Evolutionary conservation across 2,888 invertebrate species (phyloP).

Genomic region (Clitarchus hookeri): DNA sequence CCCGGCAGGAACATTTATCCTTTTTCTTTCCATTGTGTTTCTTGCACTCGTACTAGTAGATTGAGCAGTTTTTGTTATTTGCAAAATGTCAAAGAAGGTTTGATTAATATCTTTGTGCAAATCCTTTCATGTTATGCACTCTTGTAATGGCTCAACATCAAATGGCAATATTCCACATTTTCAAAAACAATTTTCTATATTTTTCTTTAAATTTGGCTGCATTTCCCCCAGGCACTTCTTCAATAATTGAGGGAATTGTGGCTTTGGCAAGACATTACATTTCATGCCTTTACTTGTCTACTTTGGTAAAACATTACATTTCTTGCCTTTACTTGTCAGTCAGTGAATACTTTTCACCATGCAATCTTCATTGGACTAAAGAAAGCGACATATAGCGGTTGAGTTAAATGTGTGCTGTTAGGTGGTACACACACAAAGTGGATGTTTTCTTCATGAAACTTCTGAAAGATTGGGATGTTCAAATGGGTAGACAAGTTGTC

Average conservation of each 20-base stretch:
- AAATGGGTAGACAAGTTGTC: conserved; percentile 4
- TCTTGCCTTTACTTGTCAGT: background rate
- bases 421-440: conserved; percentile 16
- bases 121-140: background rate
- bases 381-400: conserved; percentile 16
- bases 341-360: background rate
- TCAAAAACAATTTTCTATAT: background rate
- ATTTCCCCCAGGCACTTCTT: background rate
- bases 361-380: background rate
- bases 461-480: background rate
- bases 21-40: background rate
- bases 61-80: background rate
- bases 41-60: background rate
- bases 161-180: conserved; percentile 21
- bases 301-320: background rate
- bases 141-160: background rate
- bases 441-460: background rate
- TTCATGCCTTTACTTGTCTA: background rate
- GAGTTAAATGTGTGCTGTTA: background rate
- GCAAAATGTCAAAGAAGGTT: background rate
- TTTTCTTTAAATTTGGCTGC: background rate
- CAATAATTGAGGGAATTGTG: background rate
- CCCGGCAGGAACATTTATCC: conserved; percentile 1
- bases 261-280: background rate
- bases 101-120: background rate